A percentile compares a stretch with the other conserved stretches of the same genome.
phyloP scores from a whole-genome alignment of 2,113 vertebrate genomes.

The Dipodomys ordii region DNA sequence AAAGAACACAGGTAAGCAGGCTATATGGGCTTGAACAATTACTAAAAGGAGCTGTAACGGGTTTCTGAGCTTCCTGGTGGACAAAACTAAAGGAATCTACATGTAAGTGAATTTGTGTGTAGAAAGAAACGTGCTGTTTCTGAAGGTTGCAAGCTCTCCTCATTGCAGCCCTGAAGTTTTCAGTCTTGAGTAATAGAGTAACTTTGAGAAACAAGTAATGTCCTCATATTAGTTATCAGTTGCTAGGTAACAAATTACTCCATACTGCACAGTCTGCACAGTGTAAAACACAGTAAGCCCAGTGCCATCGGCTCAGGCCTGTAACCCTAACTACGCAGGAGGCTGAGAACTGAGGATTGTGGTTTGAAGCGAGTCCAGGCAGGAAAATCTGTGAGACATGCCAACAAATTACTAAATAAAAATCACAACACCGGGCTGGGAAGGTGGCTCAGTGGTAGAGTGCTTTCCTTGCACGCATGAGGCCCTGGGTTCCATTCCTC shows the following conservation, averaged over 20 bases:
- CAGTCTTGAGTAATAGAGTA: background rate
- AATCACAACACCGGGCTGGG: no score
- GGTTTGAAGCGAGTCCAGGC: no score
- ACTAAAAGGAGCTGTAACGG: constrained; percentile 29
- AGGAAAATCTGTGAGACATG: no score
- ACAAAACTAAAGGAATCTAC: constrained; percentile 49
- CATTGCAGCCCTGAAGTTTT: background rate
- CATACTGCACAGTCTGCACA: background rate
- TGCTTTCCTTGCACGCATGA: no score
- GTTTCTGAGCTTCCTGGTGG: constrained; percentile 28
- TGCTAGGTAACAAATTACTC: constrained; percentile 19
- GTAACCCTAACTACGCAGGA: no score
- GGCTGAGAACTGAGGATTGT: no score
- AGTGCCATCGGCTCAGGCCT: no score
- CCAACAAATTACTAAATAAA: no score
- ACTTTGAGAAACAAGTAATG: constrained; percentile 39
- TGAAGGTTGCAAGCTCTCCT: constrained; percentile 16
- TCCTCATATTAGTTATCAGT: constrained; percentile 22
- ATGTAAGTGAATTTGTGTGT: constrained; percentile 5
- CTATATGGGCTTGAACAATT: background rate
- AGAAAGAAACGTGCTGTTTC: constrained; percentile 21
- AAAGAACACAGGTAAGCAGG: constrained; percentile 17
- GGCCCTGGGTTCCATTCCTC: no score
- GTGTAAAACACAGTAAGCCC: background rate
- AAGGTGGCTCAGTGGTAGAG: no score